Base-by-base conservation (phyloP, 2,113 vertebrate genomes). In the Alligator sinensis region DNA sequence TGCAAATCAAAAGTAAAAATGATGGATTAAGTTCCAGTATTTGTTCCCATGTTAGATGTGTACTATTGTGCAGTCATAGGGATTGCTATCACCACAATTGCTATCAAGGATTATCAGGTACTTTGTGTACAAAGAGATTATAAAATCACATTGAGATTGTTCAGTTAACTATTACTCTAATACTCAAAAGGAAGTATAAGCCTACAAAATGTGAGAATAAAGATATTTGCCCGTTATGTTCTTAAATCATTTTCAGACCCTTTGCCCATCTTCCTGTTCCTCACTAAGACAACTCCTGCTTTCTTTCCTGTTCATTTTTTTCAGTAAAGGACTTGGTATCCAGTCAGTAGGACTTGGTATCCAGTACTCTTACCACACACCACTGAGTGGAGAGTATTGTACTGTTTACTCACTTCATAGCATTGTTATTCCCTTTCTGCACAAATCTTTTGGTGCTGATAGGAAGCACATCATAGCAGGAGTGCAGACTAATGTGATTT, bases 1-100 rank as follows among this genome's bases (percentile, higher is more conserved):
- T 93, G 87, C 19, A 95, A 93, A 93, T 3, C 14, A 47, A 82
- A 95, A 91, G 90, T 80, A 30, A 28, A 92, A 93, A 80, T n/a
- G 1, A 3, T 14, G 58, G 63, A 61, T 55, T 80, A 74, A 75
- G 64, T 89, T 95, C 74, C 0, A 0, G 27, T 93, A 66, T 74
- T 90, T 86, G 64, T 86, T 96, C 68, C 55, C 28, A 54, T 0
- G 1, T 60, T 87, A 87, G 70, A 84, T 89, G 68, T 59, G 30
- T 74, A 84, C 79, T 79, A 75, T 0, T 0, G 5, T 9, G 61
- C 79, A 70, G 25, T 90, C 85, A 79, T 47, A 18, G 55, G 68
- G 68, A 82, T 80, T 83, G n/a, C n/a, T n/a, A n/a, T n/a, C 58
- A 5, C 28, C 89, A 80, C 74, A 68, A 84, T 68, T 28, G 34